Base-by-base conservation (phyloP, 1,140 invertebrate genomes). In the Caenorhabditis tropicalis region DNA sequence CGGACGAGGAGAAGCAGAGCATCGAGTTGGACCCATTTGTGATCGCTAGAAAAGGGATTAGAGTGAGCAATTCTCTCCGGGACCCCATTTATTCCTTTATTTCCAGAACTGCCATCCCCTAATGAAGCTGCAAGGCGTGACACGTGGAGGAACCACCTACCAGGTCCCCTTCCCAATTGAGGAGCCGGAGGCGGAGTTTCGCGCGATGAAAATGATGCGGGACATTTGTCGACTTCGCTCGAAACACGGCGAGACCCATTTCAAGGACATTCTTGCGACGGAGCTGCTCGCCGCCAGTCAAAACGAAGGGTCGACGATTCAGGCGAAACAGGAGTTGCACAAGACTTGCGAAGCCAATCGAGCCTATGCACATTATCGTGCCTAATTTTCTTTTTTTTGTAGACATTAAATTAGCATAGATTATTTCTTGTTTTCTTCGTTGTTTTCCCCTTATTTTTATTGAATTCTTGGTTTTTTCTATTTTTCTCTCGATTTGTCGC, bases 321-420 rank as follows among this genome's bases (percentile, higher is more conserved):
- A 91, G 46, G 92, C 91, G 43, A 93, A 93, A 86, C 92, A 92
- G 80, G 92, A 93, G 43, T 86, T 92, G 9, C 92, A 93, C 85
- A 91, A 90, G 88, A 84, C 90, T 24, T 93, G 92, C 88, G 92
- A 93, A 86, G 91, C 91, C 9, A 93, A 93, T 87, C 86, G 92
- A 83, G 92, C 92, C 21, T 92, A 92, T 87, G 89, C 92, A 21
- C 92, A 92, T 88, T 92, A 91, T 82, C 85, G 91, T 84, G 91
- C 90, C 70, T 86, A 85, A 87, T 86, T 46, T 31, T 5, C 49
- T 36, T 49, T 86, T 29, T 33, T 48, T 10, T 29, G n/a, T 33
- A 51, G 46, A 51, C 27, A 31, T 81, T 3, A 31, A 36, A 53
- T 81, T 33, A 81, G 49, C 24, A 9, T 29, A 81, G 43, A 79